Evolutionary conservation across 1,140 invertebrate genomes (phyloP).

Genomic region (Pentalonia nigronervosa): DNA sequence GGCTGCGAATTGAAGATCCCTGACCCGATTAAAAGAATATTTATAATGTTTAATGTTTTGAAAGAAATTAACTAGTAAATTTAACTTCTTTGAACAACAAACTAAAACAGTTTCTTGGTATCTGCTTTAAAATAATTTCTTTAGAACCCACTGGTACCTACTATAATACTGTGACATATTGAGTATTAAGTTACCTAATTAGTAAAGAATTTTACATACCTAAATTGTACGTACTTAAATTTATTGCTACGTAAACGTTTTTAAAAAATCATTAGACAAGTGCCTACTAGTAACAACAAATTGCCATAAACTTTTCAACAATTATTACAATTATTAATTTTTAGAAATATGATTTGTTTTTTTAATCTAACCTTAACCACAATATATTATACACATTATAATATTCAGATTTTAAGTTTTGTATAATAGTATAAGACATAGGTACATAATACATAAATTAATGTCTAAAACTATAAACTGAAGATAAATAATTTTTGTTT

Average conservation of each 20-base stretch:
- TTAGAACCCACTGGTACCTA: neutral
- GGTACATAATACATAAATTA: neutral
- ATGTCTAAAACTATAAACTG: neutral
- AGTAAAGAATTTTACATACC: neutral
- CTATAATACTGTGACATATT: too few relatives aligned
- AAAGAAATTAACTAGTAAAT: neutral
- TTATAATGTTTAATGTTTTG: neutral
- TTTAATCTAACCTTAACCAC: neutral
- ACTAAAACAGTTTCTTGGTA: neutral
- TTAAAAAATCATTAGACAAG: too few relatives aligned
- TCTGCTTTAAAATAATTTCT: neutral
- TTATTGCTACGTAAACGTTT: too few relatives aligned
- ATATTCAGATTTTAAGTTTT: neutral
- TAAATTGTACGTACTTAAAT: too few relatives aligned
- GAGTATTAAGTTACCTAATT: too few relatives aligned
- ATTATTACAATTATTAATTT: neutral
- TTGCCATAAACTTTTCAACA: neutral
- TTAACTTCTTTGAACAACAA: neutral
- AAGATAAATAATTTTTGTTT: slow-evolving; percentile 40
- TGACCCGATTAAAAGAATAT: neutral
- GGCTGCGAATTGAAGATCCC: too few relatives aligned
- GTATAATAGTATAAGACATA: neutral
- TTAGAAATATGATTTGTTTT: neutral
- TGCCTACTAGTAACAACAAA: neutral
- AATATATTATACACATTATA: slow-evolving; percentile 5